These are phyloP conservation scores for Platycnemis pennipes DNA, from an alignment of 2,888 invertebrate genomes.

Conservation along the genomic window DNA sequence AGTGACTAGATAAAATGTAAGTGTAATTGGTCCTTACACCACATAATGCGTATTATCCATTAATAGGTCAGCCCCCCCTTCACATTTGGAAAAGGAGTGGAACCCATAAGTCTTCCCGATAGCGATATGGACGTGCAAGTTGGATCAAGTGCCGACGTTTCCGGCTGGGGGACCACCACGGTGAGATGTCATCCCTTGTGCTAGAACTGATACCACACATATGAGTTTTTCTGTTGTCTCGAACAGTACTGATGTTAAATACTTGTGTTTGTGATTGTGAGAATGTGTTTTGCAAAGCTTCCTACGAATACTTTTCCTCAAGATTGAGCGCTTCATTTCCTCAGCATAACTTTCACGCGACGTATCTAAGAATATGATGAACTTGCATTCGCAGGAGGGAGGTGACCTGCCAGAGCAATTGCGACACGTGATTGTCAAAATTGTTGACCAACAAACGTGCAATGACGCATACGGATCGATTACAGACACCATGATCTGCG, in stretches of 20 bases:
- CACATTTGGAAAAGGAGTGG: background rate
- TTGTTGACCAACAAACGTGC: constrained; percentile 81
- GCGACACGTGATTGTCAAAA: constrained; percentile 81
- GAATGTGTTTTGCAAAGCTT: too few species aligned
- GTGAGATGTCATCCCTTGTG: too few species aligned
- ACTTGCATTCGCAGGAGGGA: constrained; percentile 74
- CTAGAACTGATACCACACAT: too few species aligned
- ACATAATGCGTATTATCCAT: background rate
- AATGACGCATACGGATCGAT: constrained; percentile 78
- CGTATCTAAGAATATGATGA: too few species aligned
- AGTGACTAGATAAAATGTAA: too few species aligned
- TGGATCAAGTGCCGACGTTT: background rate
- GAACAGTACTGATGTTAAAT: too few species aligned
- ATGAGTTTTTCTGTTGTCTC: too few species aligned
- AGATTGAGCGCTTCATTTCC: too few species aligned
- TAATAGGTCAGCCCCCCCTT: background rate
- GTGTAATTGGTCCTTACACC: too few species aligned
- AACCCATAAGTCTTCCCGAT: background rate
- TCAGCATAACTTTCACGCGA: too few species aligned
- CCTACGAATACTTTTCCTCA: too few species aligned
- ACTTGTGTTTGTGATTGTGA: too few species aligned
- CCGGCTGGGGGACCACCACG: background rate
- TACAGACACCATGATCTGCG: background rate
- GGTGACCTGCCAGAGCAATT: constrained; percentile 75
- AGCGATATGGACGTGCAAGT: background rate